Conservation (phyloP, 1,140 invertebrate species). For the Cheumatopsyche charites region DNA sequence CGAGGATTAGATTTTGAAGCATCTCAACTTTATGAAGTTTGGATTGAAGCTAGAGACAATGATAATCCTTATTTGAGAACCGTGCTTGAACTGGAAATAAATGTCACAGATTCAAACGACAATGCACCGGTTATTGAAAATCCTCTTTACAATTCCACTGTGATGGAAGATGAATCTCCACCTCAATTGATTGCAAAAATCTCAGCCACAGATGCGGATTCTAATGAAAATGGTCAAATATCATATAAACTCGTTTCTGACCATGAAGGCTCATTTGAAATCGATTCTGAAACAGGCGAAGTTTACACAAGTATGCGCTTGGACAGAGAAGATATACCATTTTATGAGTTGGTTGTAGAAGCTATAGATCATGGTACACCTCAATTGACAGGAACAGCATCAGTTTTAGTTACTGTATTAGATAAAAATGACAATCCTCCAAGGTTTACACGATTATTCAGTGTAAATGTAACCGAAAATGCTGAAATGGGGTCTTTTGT, state of each 20-base stretch:
- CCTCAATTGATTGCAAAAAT: conserved; percentile 79
- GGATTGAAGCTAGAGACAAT: conserved; percentile 89
- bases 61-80: conserved; percentile 80
- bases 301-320: conserved; percentile 84
- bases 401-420: conserved; percentile 80
- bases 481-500: conserved; percentile 91
- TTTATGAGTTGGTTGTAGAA: conserved; percentile 84
- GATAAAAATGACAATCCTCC: conserved; percentile 97
- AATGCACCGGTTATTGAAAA: conserved; percentile 85
- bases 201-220: conserved; percentile 84
- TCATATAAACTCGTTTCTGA: conserved; percentile 78
- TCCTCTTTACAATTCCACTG: conserved; percentile 80
- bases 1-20: conserved; percentile 89
- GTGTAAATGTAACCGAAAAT: conserved; percentile 95
- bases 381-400: conserved; percentile 80
- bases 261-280: conserved; percentile 78
- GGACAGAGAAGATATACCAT: conserved; percentile 86
- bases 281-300: conserved; percentile 81
- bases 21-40: conserved; percentile 83
- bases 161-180: conserved; percentile 85
- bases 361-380: conserved; percentile 87
- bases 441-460: conserved; percentile 89
- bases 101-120: conserved; percentile 91
- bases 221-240: conserved; percentile 84
- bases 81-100: conserved; percentile 77